Base-by-base conservation (phyloP, 2,888 invertebrate genomes). In the Dryomyza anilis region DNA sequence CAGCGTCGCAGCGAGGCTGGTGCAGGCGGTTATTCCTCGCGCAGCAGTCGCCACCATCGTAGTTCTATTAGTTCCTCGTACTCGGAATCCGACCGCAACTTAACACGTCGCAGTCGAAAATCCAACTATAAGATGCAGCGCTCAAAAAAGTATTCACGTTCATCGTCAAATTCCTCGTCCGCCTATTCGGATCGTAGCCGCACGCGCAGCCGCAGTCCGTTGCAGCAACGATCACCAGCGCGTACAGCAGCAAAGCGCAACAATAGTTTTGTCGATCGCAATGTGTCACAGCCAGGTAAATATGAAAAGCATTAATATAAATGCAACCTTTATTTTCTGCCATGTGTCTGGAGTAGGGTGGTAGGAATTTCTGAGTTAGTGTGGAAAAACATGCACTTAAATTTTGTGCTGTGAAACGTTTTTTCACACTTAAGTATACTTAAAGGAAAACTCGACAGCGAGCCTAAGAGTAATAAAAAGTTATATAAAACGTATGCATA, bases 61-160 rank as follows among this genome's bases (percentile, higher is more conserved):
- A 80, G 81, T 67, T 81, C 81, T 1, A 72, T 80, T 3, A 82
- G 82, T 67, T 81, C 80, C 12, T 81, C 82, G 0, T 77, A 72
- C 64, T 81, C 82, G 4, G 81, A 82, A 58, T 74, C 76, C 3
- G 82, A 75, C 43, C 74, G 73, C 30, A 36, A 27, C 21, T 8
- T 36, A 10, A 55, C 60, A 19, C 69, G 67, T 29, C 65, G 65
- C 19, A 66, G 73, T 4, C 71, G 76, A 12, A 61, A 53, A 45
- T 72, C 77, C 7, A 74, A 81, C 59, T 74, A 76, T 66, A 73
- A 76, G 63, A 72, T 75, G 63, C 72, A 76, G 12, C 76, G 80
- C 21, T 70, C 73, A 12, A 76, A 76, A 73, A 77, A 75, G 61
- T 70, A 70, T 23, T 63, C 70, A 1, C 73, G 72, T 14, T 69